phyloP scores from a whole-genome alignment of 1,140 invertebrate genomes.

The Heliconius hermathena region DNA sequence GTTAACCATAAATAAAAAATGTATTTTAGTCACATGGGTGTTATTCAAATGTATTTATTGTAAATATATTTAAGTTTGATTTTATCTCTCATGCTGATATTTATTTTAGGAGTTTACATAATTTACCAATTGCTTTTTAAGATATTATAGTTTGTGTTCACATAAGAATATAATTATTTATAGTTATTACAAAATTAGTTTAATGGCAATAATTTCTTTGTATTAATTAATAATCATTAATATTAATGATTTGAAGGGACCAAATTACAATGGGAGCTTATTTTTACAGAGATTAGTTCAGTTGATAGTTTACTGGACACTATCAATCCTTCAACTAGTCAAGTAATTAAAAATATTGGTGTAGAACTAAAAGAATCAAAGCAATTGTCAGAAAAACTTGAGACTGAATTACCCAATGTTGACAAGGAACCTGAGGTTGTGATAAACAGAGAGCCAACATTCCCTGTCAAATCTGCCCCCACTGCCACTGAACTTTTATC shows the following conservation, averaged over 20 bases:
- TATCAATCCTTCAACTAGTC: conserved; percentile 73
- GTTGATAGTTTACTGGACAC: conserved; percentile 66
- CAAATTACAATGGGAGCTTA: neutral
- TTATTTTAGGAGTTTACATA: neutral
- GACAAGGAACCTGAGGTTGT: conserved; percentile 56
- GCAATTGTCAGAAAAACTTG: conserved; percentile 45
- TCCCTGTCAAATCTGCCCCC: conserved; percentile 45
- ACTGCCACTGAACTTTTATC: conserved; percentile 66
- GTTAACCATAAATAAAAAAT: neutral
- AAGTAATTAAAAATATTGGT: conserved; percentile 53
- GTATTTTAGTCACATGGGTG: neutral
- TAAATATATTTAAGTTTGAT: neutral
- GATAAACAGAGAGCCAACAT: conserved; percentile 52
- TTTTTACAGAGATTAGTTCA: conserved; percentile 72
- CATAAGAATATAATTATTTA: neutral
- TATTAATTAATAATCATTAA: neutral
- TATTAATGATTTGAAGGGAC: neutral
- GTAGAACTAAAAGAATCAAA: conserved; percentile 50
- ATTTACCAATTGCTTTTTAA: neutral
- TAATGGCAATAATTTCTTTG: neutral
- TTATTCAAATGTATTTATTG: neutral
- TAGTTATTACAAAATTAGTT: neutral
- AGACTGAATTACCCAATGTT: conserved; percentile 49
- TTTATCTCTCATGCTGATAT: neutral
- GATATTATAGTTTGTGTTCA: neutral